These are phyloP conservation scores for Scaptomyza polygonia DNA, from an alignment of 2,888 invertebrate species.

Conservation along the genomic window DNA sequence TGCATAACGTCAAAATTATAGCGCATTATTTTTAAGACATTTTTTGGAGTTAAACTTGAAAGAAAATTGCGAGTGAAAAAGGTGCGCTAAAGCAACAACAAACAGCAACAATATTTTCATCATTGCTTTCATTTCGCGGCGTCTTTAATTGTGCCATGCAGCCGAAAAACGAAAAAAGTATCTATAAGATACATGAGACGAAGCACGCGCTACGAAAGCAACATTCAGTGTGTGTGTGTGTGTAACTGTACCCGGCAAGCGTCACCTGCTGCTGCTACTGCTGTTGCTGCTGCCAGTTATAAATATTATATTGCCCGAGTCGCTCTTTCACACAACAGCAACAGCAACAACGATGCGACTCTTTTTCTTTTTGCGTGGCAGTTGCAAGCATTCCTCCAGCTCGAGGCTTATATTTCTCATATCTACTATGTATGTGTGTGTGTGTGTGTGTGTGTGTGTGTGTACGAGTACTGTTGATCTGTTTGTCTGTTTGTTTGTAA, in stretches of 20 bases:
- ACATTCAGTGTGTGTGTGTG: neutral
- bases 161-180: constrained; percentile 41
- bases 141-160: constrained; percentile 61
- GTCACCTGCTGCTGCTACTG: constrained; percentile 47
- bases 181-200: constrained; percentile 62
- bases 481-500: constrained; percentile 72
- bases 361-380: constrained; percentile 17
- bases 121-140: too few species aligned
- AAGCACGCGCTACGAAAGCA: constrained; percentile 23
- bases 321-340: constrained; percentile 4
- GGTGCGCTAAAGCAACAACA: constrained; percentile 24
- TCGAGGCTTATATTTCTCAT: constrained; percentile 11
- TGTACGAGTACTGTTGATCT: constrained; percentile 29
- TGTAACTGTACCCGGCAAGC: constrained; percentile 47
- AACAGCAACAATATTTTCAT: constrained; percentile 43
- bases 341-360: constrained; percentile 20
- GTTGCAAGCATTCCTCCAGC: constrained; percentile 20
- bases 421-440: constrained; percentile 9
- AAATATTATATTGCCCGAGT: constrained; percentile 68
- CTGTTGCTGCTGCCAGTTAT: constrained; percentile 59
- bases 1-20: constrained; percentile 41
- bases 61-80: constrained; percentile 49
- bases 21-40: constrained; percentile 59
- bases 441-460: constrained; percentile 27
- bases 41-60: constrained; percentile 39